These are phyloP conservation scores for Setophaga kirtlandii DNA, from an alignment of 2,113 vertebrate genomes.

Conservation along the genomic window DNA sequence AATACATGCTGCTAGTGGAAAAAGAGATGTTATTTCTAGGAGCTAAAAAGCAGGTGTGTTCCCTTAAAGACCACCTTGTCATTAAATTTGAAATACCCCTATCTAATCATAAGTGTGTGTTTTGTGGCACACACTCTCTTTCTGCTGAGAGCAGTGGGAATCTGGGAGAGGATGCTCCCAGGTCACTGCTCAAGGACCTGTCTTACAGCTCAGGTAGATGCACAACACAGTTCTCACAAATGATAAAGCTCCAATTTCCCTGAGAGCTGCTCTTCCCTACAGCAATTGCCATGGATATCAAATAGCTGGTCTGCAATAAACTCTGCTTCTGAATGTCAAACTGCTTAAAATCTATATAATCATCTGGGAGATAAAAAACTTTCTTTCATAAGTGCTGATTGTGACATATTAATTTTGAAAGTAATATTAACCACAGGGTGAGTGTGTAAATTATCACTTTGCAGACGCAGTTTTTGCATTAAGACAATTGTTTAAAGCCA, in stretches of 20 bases:
- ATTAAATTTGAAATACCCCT: not conserved
- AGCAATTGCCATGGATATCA: not conserved
- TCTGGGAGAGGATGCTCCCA: not conserved
- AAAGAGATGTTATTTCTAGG: not conserved
- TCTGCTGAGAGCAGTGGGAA: not conserved
- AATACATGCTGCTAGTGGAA: not conserved
- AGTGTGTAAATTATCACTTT: conserved; percentile 57
- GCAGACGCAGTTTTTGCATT: not conserved
- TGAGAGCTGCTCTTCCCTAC: not conserved
- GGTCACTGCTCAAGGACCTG: not conserved
- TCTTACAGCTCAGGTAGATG: not conserved
- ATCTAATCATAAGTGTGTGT: not conserved
- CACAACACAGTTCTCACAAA: not conserved
- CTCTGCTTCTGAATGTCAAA: not conserved
- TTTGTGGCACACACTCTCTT: not conserved
- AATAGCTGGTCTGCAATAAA: not conserved
- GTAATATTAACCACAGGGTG: not conserved
- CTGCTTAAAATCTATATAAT: not conserved
- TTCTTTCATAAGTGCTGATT: not conserved
- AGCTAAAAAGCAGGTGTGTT: not conserved
- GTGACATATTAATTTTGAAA: not conserved
- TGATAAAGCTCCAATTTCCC: not conserved
- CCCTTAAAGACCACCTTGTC: not conserved
- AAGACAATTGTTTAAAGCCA: conserved; percentile 26
- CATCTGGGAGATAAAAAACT: not conserved